These are phyloP conservation scores for Lottia scabra DNA, from an alignment of 2,888 invertebrate genomes.

Conservation along the genomic window DNA sequence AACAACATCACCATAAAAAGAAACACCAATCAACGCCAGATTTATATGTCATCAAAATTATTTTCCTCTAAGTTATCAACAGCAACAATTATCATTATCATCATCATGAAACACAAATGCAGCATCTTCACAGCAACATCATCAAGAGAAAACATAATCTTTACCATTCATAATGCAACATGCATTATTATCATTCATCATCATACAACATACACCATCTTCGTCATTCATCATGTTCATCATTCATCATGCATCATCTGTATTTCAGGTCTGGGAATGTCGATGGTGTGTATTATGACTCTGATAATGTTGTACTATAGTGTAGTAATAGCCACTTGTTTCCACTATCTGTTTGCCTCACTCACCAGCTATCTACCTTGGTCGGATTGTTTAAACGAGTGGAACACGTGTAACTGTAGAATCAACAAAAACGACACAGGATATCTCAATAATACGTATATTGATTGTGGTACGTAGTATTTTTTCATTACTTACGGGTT, in stretches of 20 bases:
- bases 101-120: no score
- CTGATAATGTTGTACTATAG: constrained; percentile 60
- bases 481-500: no score
- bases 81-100: no score
- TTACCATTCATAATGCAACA: no score
- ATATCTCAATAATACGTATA: constrained; percentile 41
- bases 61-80: no score
- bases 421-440: constrained; percentile 36
- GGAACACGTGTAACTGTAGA: constrained; percentile 56
- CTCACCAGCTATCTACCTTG: constrained; percentile 54
- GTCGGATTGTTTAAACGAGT: constrained; percentile 52
- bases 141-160: no score
- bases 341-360: constrained; percentile 59
- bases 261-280: constrained; percentile 53
- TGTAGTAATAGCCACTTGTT: constrained; percentile 57
- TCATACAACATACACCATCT: no score
- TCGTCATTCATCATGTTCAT: neutral
- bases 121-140: no score
- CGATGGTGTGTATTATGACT: constrained; percentile 51
- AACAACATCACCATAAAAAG: no score
- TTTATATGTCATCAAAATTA: no score
- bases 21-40: no score
- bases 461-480: constrained; percentile 45
- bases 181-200: no score
- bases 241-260: neutral